A percentile compares a stretch with the other conserved stretches of the same genome.
Evolutionary conservation across 2,113 vertebrate species (phyloP).

Genomic region (Candoia aspera): DNA sequence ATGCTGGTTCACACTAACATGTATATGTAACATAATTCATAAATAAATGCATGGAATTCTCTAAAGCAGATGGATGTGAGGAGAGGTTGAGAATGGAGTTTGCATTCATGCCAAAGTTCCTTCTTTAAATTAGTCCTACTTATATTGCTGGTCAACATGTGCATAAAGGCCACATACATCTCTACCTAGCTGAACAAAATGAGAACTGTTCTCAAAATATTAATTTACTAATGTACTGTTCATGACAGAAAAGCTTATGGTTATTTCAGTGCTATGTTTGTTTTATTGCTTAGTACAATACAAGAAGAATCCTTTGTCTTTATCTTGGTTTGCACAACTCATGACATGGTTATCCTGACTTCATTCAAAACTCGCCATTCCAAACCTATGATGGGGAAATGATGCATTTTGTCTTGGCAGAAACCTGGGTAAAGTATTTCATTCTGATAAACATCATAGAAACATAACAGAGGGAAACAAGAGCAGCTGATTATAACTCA

Average conservation of each 20-base stretch:
- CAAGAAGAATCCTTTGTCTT: not conserved
- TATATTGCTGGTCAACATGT: not conserved
- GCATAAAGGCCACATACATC: not conserved
- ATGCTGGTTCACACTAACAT: not conserved
- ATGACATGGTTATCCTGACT: not conserved
- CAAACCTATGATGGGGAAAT: not conserved
- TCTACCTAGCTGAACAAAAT: not conserved
- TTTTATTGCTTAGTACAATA: not conserved
- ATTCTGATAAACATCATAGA: constrained; percentile 14
- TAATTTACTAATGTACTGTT: not conserved
- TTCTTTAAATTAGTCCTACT: not conserved
- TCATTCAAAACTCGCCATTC: constrained; percentile 7
- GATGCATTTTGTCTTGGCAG: not conserved
- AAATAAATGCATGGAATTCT: not conserved
- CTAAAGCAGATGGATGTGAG: not conserved
- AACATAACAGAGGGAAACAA: constrained; percentile 3
- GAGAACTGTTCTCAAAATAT: not conserved
- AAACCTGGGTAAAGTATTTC: not conserved
- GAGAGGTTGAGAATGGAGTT: not conserved
- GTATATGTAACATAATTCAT: not conserved
- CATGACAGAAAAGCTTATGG: not conserved
- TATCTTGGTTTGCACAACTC: constrained; percentile 7
- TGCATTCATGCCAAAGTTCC: not conserved
- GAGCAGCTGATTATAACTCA: constrained; percentile 9
- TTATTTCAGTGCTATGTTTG: not conserved